Percentiles rank a stretch among this genome's conserved stretches.
Evolutionary conservation across 2,888 invertebrate species (phyloP).

Genomic region (Parnassius glacialis): DNA sequence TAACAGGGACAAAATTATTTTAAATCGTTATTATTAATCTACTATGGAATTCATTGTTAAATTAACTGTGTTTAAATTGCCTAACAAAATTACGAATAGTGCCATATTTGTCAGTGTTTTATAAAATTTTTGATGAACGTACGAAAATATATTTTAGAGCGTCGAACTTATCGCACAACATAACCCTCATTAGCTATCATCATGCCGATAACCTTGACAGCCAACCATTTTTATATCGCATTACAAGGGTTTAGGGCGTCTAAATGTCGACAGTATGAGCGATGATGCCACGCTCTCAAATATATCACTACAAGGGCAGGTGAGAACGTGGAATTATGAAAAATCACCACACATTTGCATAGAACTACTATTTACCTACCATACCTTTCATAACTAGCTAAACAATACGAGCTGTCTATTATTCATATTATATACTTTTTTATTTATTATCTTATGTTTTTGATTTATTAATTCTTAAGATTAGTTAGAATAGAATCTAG

Average conservation of each 20-base stretch:
- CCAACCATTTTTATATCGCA: slow-evolving; percentile 14
- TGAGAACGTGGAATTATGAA: slow-evolving; percentile 20
- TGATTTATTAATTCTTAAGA: too few species aligned
- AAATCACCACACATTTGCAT: slow-evolving; percentile 10
- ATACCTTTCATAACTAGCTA: not conserved
- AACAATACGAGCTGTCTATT: not conserved
- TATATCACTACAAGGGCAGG: slow-evolving; percentile 12
- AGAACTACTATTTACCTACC: slow-evolving; percentile 1
- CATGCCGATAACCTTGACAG: slow-evolving; percentile 16
- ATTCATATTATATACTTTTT: too few species aligned
- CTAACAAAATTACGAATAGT: too few species aligned
- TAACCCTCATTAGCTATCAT: slow-evolving; percentile 8
- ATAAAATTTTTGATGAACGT: too few species aligned
- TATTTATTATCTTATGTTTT: too few species aligned
- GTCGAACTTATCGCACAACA: not conserved
- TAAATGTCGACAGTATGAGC: slow-evolving; percentile 7
- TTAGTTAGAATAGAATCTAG: too few species aligned
- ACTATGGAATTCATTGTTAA: too few species aligned
- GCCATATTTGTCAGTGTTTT: too few species aligned
- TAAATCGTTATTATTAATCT: too few species aligned
- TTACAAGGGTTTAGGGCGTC: slow-evolving; percentile 14
- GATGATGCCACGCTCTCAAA: slow-evolving; percentile 4
- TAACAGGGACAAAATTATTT: too few species aligned
- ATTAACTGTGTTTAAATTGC: too few species aligned
- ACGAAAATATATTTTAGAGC: not conserved